phyloP scores from a whole-genome alignment of 2,888 invertebrate genomes.

The Eilema sororculum region DNA sequence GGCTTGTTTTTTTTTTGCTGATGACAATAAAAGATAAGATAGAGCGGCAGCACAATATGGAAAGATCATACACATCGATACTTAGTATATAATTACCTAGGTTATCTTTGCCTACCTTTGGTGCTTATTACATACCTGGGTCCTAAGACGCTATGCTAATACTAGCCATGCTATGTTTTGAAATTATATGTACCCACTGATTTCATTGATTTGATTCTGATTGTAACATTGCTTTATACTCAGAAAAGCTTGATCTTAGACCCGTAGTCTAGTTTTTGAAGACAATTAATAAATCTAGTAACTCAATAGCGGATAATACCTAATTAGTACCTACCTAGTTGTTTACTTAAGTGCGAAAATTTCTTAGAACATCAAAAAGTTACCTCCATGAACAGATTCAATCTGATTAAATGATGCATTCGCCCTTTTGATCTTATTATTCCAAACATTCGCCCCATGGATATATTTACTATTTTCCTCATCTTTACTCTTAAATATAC shows the following conservation, averaged over 20 bases:
- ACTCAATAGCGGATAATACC: not conserved
- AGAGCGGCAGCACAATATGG: not conserved
- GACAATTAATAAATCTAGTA: not conserved
- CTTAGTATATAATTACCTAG: not conserved
- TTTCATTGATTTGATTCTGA: too few species aligned
- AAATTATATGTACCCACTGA: too few species aligned
- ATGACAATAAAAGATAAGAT: conserved; percentile 2
- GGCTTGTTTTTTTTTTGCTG: conserved; percentile 17
- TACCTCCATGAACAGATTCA: conserved; percentile 15
- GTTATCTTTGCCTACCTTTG: not conserved
- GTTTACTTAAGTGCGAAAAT: not conserved
- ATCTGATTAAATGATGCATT: conserved; percentile 20
- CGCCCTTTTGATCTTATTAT: conserved; percentile 30
- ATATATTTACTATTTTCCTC: conserved; percentile 37
- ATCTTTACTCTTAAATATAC: conserved; percentile 42
- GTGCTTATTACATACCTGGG: too few species aligned
- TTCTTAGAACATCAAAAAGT: not conserved
- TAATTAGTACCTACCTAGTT: not conserved
- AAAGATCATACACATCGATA: not conserved
- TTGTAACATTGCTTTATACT: too few species aligned
- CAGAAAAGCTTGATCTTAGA: too few species aligned
- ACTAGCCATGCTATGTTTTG: too few species aligned
- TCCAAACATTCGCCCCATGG: conserved; percentile 31
- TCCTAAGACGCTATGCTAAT: too few species aligned
- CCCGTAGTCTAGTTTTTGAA: not conserved